Evolutionary conservation across 1,140 invertebrate genomes (phyloP).

Genomic region (Drosophila funebris): DNA sequence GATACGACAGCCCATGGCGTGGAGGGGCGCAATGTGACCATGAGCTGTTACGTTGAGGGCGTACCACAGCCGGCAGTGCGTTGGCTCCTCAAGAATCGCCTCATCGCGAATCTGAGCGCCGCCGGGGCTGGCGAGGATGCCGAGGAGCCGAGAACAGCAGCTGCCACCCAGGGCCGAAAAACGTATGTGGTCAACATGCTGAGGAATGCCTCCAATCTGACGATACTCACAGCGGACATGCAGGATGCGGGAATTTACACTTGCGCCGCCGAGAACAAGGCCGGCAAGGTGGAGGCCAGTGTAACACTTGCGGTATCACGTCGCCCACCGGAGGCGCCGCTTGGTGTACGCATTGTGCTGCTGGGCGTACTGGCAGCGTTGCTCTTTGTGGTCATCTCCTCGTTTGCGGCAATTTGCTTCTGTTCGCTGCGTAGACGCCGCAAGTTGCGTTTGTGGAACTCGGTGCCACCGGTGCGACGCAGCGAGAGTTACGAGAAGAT

Average conservation of each 20-base stretch:
- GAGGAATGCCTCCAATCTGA: slow-evolving; percentile 87
- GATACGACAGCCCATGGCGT: slow-evolving; percentile 85
- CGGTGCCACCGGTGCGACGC: slow-evolving; percentile 77
- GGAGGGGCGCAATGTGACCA: slow-evolving; percentile 89
- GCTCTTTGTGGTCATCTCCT: slow-evolving; percentile 85
- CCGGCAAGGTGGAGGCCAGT: slow-evolving; percentile 88
- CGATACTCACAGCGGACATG: slow-evolving; percentile 88
- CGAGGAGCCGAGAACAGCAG: slow-evolving; percentile 62
- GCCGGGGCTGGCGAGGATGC: slow-evolving; percentile 49
- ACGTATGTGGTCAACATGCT: slow-evolving; percentile 85
- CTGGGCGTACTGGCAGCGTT: slow-evolving; percentile 86
- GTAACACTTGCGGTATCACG: slow-evolving; percentile 88
- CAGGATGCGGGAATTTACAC: slow-evolving; percentile 90
- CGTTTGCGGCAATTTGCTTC: slow-evolving; percentile 87
- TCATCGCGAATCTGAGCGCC: slow-evolving; percentile 78
- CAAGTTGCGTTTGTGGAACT: slow-evolving; percentile 81
- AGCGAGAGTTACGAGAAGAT: slow-evolving; percentile 91
- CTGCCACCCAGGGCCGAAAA: slow-evolving; percentile 84
- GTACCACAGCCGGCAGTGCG: slow-evolving; percentile 88
- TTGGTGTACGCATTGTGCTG: slow-evolving; percentile 85
- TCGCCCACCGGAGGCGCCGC: slow-evolving; percentile 80
- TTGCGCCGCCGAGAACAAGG: slow-evolving; percentile 91
- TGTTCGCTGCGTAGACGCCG: slow-evolving; percentile 84
- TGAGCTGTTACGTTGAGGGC: slow-evolving; percentile 89
- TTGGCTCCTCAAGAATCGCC: slow-evolving; percentile 84